Percentiles rank a stretch among this genome's conserved stretches.
These are phyloP conservation scores for Spheniscus mendiculus DNA, from an alignment of 2,113 vertebrate species.

Conservation along the genomic window DNA sequence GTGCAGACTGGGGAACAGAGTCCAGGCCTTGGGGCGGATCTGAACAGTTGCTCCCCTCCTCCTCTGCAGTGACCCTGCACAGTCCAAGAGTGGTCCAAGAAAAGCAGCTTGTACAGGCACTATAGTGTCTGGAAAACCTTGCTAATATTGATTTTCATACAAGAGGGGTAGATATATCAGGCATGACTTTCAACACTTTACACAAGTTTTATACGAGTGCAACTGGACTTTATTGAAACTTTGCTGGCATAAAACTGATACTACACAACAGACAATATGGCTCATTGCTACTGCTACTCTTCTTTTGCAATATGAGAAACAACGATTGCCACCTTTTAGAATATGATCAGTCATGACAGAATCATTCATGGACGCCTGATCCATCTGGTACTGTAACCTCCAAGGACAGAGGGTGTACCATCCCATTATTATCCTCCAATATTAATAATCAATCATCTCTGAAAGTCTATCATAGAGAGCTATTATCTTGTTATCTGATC, in stretches of 20 bases:
- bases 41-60: not conserved
- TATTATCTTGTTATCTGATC: not conserved
- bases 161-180: not conserved
- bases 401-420: not conserved
- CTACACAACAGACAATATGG: not conserved
- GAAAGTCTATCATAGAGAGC: not conserved
- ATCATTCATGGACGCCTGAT: not conserved
- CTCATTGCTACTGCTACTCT: not conserved
- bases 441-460: not conserved
- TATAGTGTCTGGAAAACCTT: not conserved
- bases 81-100: slow-evolving; percentile 12
- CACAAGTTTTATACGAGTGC: not conserved
- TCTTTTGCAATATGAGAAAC: not conserved
- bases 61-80: not conserved
- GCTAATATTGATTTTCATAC: slow-evolving; percentile 32
- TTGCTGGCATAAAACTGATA: not conserved
- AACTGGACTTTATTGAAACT: not conserved
- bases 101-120: slow-evolving; percentile 19
- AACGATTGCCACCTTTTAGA: fast-evolving
- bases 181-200: not conserved
- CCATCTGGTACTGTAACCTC: not conserved
- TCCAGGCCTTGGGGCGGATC: not conserved
- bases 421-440: not conserved
- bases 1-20: not conserved
- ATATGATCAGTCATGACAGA: not conserved